These are phyloP conservation scores for Mesoligia furuncula DNA, from an alignment of 2,888 invertebrate species.

Conservation along the genomic window DNA sequence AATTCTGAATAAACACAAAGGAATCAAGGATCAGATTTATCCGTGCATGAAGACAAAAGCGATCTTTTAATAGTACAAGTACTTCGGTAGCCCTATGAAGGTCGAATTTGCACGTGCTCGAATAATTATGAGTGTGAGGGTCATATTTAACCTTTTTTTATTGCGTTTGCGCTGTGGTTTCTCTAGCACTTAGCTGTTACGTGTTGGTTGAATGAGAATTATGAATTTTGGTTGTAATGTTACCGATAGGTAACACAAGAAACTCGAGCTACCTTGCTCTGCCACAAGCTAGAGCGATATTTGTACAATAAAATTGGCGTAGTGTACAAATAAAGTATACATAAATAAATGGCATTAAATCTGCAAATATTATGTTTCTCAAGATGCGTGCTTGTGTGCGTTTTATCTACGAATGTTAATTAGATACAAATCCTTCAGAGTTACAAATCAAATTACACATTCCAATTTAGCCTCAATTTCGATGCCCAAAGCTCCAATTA, in stretches of 20 bases:
- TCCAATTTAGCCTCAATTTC: conserved; percentile 10
- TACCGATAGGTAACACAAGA: no score
- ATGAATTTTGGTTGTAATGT: not conserved
- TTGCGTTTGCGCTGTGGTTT: conserved; percentile 3
- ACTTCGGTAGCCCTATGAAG: conserved; percentile 28
- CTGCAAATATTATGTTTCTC: not conserved
- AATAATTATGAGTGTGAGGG: conserved; percentile 39
- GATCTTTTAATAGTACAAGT: conserved; percentile 18
- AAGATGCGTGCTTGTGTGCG: not conserved
- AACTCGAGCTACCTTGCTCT: not conserved
- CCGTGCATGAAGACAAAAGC: conserved; percentile 70
- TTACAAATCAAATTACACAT: conserved; percentile 22
- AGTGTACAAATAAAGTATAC: not conserved
- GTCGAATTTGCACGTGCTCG: conserved; percentile 21
- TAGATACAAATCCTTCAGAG: conserved; percentile 6
- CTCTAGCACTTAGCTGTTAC: not conserved
- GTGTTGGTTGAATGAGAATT: not conserved
- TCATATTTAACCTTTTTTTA: not conserved
- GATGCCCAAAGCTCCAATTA: conserved; percentile 31
- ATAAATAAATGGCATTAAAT: not conserved
- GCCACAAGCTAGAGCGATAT: not conserved
- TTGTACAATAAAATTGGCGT: not conserved
- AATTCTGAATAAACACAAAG: conserved; percentile 55
- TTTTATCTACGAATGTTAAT: conserved; percentile 2
- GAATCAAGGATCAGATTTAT: conserved; percentile 44